Evolutionary conservation across 2,113 vertebrate genomes (phyloP), one percentile per base, ranked within the genome.

Genomic region (Talpa occidentalis): DNA sequence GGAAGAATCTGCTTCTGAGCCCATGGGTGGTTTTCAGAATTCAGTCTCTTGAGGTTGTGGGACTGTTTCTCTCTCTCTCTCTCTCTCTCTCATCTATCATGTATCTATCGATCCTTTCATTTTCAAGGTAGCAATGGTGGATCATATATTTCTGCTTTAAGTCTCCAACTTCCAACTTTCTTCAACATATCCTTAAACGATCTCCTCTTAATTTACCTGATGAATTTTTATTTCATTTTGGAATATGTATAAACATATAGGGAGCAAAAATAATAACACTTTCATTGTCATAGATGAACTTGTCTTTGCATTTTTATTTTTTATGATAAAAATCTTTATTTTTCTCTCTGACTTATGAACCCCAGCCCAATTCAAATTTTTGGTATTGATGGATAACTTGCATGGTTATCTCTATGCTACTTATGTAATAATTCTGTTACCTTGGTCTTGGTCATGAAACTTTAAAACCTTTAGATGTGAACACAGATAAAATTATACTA

Each of bases 141-240:
- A 21, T 67, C 24, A 54, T 92, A 52, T 40, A 47, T 69, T 77
- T 15, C 11, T 60, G 10, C 14, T 90, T 73, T 69, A 40, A 93
- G 16, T 77, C n/a, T 67, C n/a, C 16, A 44, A 93, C 24, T 37
- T 66, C 14, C 17, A n/a, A n/a, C 19, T 94, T 40, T 49, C 26
- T 14, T 9, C 1, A 19, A 73, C 6, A 52, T 30, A 74, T 77
- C 69, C 3, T 72, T 86, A 90, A 56, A 12, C 44, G 35, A 85
- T 32, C 26, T 8, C 10, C 16, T 30, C 10, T 90, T 69, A 22
- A 32, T 67, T 79, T 90, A 67, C 2, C 32, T 79, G 59, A 24
- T 15, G 6, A 37, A 73, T 40, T 66, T 62, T 88, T n/a, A 49
- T 87, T 90, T 83, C 16, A 62, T 56, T 93, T 70, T 92, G n/a